These are phyloP conservation scores for Anguilla anguilla DNA, from an alignment of 2,797 vertebrate genomes.

Conservation along the genomic window DNA sequence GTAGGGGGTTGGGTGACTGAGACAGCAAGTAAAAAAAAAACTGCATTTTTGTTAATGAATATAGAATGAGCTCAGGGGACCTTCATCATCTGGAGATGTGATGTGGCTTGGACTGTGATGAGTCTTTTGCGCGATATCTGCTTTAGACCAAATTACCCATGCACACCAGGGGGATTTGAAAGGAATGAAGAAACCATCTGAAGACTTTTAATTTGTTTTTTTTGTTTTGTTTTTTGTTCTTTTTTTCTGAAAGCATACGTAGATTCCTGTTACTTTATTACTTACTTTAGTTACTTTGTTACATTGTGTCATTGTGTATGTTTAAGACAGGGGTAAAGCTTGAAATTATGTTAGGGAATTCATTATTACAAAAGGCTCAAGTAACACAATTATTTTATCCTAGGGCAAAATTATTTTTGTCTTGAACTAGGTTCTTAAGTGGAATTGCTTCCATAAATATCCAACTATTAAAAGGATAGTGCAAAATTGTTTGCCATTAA, in stretches of 20 bases:
- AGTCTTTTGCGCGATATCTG: background rate
- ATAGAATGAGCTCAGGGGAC: background rate
- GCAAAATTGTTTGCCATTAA: background rate
- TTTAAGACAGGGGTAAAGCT: background rate
- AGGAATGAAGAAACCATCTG: background rate
- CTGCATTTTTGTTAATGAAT: background rate
- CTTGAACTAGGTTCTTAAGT: background rate
- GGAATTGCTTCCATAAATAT: background rate
- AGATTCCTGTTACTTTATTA: no score
- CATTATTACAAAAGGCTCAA: background rate
- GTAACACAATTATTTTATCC: background rate
- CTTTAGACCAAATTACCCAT: background rate
- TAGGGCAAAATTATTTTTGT: background rate
- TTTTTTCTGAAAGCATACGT: no score
- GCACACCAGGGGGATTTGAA: background rate
- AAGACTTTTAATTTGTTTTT: background rate
- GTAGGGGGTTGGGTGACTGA: background rate
- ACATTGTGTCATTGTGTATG: background rate
- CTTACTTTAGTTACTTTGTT: background rate
- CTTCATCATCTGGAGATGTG: background rate
- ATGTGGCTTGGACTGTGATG: background rate
- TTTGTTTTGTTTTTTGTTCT: background rate
- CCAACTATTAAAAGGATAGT: background rate
- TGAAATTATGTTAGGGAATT: background rate
- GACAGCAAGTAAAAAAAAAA: background rate